Evolutionary conservation across 2,113 vertebrate species (phyloP).

Genomic region (Edolisoma coerulescens): DNA sequence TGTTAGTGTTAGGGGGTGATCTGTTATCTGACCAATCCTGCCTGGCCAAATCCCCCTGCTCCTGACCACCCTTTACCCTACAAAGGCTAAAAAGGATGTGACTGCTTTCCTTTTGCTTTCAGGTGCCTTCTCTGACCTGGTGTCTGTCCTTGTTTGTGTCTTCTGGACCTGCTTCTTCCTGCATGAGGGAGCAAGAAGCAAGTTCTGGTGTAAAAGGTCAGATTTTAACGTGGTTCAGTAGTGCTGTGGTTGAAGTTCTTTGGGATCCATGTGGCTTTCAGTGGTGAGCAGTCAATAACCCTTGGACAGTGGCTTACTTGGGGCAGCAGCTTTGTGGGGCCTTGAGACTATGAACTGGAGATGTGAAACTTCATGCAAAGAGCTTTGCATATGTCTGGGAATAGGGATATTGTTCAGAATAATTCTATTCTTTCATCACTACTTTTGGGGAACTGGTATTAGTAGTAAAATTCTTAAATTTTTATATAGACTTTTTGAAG

Average conservation of each 20-base stretch:
- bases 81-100: accelerated
- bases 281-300: neutral
- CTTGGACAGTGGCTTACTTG: neutral
- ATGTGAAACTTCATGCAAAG: neutral
- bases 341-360: neutral
- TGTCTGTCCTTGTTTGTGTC: neutral
- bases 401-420: neutral
- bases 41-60: neutral
- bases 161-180: neutral
- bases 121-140: neutral
- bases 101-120: accelerated
- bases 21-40: neutral
- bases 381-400: accelerated
- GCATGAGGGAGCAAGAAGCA: neutral
- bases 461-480: neutral
- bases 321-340: neutral
- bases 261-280: neutral
- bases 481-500: neutral
- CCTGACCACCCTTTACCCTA: neutral
- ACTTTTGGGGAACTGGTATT: neutral
- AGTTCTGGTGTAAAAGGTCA: neutral
- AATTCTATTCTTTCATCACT: neutral
- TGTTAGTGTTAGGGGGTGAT: no score
- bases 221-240: neutral
- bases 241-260: neutral